Percentiles rank a stretch among this genome's conserved stretches.
Conservation (phyloP, 2,113 vertebrate genomes). For the Myiagra hebetior region DNA sequence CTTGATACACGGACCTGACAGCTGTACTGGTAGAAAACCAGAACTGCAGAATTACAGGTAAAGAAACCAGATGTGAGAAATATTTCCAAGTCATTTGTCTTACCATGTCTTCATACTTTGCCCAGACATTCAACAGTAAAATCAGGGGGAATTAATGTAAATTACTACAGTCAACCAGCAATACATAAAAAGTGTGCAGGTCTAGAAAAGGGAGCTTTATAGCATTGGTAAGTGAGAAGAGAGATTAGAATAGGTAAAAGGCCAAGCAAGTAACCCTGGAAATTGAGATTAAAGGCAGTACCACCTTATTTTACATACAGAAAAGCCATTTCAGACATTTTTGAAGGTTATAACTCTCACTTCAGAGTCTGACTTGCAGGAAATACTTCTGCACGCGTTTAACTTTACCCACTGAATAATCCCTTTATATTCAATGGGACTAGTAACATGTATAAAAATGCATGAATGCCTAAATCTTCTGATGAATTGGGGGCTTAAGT, state of each 20-base stretch:
- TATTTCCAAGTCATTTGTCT: not conserved
- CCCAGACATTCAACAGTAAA: not conserved
- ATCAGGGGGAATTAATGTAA: not conserved
- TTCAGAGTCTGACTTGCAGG: not conserved
- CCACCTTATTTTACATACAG: not conserved
- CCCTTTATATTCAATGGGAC: not conserved
- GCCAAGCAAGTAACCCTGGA: not conserved
- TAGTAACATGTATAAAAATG: not conserved
- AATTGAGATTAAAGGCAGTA: conserved; percentile 2
- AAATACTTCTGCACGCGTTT: not conserved
- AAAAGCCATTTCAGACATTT: conserved; percentile 16
- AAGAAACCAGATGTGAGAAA: not conserved
- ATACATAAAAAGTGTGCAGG: not conserved
- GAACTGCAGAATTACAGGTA: not conserved
- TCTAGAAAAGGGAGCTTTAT: not conserved
- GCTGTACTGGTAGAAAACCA: not conserved
- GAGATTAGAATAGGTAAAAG: not conserved
- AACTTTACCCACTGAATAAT: not conserved
- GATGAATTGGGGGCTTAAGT: not conserved
- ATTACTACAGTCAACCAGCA: not conserved
- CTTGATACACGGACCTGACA: not conserved
- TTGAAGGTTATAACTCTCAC: not conserved
- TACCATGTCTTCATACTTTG: not conserved
- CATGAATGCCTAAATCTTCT: not conserved
- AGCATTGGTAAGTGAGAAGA: not conserved